Conservation (phyloP, 2,888 invertebrate species). For the Coelopa pilipes region DNA sequence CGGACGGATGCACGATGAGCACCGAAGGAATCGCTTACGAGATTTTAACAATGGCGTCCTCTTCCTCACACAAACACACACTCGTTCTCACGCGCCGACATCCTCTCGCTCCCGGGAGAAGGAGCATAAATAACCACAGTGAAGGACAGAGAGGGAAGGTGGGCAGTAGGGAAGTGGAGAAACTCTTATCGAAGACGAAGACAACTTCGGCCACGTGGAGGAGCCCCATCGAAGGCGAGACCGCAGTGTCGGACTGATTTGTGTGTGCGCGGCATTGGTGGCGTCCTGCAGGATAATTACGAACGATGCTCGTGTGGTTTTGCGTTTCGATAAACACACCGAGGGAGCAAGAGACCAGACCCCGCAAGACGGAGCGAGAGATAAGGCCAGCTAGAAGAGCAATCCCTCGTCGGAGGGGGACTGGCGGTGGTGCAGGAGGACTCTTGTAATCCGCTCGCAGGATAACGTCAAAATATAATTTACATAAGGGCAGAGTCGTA, state of each 20-base stretch:
- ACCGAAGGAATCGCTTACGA: conserved; percentile 57
- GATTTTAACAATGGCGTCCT: conserved; percentile 63
- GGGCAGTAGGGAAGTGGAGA: conserved; percentile 5
- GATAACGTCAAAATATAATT: conserved; percentile 49
- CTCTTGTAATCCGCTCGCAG: conserved; percentile 11
- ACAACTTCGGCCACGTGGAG: not conserved
- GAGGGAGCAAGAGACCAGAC: not conserved
- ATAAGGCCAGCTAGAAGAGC: not conserved
- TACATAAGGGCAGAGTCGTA: conserved; percentile 44
- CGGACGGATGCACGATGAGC: conserved; percentile 19
- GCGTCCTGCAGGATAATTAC: conserved; percentile 24
- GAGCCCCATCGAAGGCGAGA: not conserved
- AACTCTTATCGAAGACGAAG: conserved; percentile 26
- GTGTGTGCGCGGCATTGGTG: conserved; percentile 7
- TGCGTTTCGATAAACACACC: conserved; percentile 24
- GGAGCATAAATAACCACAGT: conserved; percentile 33
- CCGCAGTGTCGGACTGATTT: not conserved
- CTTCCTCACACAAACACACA: conserved; percentile 21
- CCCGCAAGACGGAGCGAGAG: not conserved
- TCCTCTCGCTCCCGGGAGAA: conserved; percentile 2
- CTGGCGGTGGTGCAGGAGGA: not conserved
- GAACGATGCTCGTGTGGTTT: conserved; percentile 25
- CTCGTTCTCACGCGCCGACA: not conserved
- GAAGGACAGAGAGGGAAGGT: conserved; percentile 12
- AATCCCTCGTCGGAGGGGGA: not conserved